These are phyloP conservation scores for Mesorhabditis sp. DNA, from an alignment of 2,888 invertebrate species.

Conservation along the genomic window DNA sequence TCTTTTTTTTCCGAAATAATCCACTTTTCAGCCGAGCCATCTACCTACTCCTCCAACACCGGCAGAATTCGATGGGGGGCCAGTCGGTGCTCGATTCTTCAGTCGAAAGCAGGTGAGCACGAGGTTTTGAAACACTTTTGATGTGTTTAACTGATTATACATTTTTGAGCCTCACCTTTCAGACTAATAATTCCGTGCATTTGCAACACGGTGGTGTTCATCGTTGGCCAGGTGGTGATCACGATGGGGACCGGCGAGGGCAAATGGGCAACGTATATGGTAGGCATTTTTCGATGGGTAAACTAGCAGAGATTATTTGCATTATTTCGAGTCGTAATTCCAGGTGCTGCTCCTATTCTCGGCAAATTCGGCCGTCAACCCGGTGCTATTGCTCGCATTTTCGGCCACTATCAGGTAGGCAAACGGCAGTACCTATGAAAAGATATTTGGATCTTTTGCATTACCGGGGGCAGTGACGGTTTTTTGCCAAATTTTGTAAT, in stretches of 20 bases:
- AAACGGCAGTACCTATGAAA: not conserved
- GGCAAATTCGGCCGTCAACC: slow-evolving; percentile 51
- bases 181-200: slow-evolving; percentile 50
- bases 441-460: too few species aligned
- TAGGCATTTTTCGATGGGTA: slow-evolving; percentile 12
- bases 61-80: slow-evolving; percentile 23
- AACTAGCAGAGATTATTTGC: not conserved
- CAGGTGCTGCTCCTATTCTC: slow-evolving; percentile 43
- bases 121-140: not conserved
- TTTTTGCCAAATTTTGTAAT: not conserved
- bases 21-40: slow-evolving; percentile 33
- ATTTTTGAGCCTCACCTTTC: slow-evolving; percentile 7
- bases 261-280: slow-evolving; percentile 54
- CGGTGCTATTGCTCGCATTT: slow-evolving; percentile 48
- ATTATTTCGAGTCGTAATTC: not conserved
- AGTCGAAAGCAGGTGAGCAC: not conserved
- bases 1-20: not conserved
- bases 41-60: slow-evolving; percentile 30
- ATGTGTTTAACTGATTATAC: not conserved
- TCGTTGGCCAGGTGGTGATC: slow-evolving; percentile 51
- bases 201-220: slow-evolving; percentile 50
- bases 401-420: slow-evolving; percentile 45
- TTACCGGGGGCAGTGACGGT: too few species aligned
- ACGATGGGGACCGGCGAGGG: slow-evolving; percentile 55
- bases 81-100: slow-evolving; percentile 10